phyloP scores from a whole-genome alignment of 2,113 vertebrate species.

The Semnornis frantzii region DNA sequence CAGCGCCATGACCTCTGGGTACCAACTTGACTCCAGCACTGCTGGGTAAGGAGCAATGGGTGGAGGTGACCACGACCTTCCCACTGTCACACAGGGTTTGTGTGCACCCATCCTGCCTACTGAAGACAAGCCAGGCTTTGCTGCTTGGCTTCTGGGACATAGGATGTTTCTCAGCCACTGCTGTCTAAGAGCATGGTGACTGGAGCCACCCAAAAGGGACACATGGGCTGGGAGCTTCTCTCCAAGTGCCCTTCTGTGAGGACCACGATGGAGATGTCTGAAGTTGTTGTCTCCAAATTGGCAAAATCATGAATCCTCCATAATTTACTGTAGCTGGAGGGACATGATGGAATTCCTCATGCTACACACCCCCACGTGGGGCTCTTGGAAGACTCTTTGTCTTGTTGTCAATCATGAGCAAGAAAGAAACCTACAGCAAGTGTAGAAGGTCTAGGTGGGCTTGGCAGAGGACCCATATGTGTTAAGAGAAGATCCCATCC shows the following conservation, averaged over 20 bases:
- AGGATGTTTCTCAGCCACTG: not conserved
- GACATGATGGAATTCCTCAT: not conserved
- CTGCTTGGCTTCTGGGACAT: not conserved
- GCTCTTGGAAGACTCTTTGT: not conserved
- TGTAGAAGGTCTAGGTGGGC: rapidly evolving
- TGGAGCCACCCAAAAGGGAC: not conserved
- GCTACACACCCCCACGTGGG: not conserved
- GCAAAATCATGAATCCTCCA: not conserved
- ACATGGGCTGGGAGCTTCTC: not conserved
- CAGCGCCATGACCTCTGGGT: not conserved
- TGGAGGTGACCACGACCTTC: not conserved
- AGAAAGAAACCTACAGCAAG: not conserved
- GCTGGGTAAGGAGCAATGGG: not conserved
- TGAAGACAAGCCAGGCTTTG: not conserved
- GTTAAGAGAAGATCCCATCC: not conserved
- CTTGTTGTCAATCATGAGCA: no score
- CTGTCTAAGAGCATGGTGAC: not conserved
- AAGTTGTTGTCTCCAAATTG: not conserved
- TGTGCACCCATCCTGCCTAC: not conserved
- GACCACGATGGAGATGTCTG: not conserved
- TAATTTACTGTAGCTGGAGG: not conserved
- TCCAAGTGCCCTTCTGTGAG: not conserved
- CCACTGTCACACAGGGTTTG: rapidly evolving
- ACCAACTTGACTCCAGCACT: slow-evolving; percentile 35
- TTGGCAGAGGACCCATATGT: not conserved